Percentiles rank a stretch among this genome's conserved stretches.
Conservation (phyloP, 2,888 invertebrate genomes). For the Diplazon laetatorius region DNA sequence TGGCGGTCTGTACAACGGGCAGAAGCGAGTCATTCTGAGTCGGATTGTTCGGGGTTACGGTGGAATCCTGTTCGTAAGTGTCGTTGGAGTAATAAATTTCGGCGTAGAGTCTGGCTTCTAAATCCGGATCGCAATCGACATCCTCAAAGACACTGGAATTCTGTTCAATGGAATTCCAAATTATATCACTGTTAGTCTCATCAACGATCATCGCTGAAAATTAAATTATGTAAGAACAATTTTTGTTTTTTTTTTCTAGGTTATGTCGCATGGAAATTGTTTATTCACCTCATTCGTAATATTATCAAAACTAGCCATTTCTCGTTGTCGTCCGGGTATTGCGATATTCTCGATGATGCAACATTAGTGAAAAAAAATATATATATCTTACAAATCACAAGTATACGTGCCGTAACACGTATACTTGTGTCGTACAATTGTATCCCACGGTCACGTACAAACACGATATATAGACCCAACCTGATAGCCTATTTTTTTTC, state of each 20-base stretch:
- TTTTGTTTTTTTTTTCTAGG: constrained; percentile 1
- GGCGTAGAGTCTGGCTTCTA: constrained; percentile 75
- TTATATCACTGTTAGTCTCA: neutral
- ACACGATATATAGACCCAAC: neutral
- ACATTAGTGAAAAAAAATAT: constrained; percentile 2
- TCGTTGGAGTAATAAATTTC: constrained; percentile 74
- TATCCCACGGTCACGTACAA: neutral
- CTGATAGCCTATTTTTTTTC: neutral
- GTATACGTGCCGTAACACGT: constrained; percentile 22
- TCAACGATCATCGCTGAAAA: neutral
- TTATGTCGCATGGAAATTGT: constrained; percentile 7
- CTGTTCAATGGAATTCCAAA: constrained; percentile 27
- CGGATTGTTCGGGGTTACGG: neutral
- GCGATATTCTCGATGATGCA: neutral
- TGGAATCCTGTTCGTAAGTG: constrained; percentile 56
- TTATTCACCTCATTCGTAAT: constrained; percentile 54
- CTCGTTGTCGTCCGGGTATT: constrained; percentile 43
- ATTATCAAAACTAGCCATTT: constrained; percentile 50
- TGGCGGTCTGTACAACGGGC: neutral
- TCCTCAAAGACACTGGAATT: constrained; percentile 36
- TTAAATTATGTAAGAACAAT: constrained; percentile 51
- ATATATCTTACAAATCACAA: neutral
- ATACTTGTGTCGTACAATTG: neutral
- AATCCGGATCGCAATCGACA: constrained; percentile 62
- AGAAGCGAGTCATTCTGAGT: no score